Conservation (phyloP, 2,797 vertebrate genomes). For the Neomorphus geoffroyi region DNA sequence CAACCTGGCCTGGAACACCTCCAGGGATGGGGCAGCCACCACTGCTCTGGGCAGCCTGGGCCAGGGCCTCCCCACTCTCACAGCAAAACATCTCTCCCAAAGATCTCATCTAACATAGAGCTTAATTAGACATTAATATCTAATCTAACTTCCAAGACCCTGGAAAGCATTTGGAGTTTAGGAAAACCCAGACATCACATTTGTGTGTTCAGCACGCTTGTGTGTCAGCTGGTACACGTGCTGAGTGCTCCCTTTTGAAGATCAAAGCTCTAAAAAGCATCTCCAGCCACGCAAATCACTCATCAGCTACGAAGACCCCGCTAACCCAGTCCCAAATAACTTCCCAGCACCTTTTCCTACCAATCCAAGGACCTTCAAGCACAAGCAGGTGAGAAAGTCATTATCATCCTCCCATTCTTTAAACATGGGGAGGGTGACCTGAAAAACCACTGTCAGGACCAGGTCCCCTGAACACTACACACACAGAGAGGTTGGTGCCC, state of each 20-base stretch:
- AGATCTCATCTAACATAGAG: too few species aligned
- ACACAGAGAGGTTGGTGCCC: not conserved
- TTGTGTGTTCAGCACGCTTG: too few species aligned
- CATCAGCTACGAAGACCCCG: fast-evolving
- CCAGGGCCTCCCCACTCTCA: too few species aligned
- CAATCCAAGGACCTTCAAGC: not conserved
- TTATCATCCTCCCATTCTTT: not conserved
- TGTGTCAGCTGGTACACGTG: not conserved
- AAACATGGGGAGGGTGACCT: not conserved
- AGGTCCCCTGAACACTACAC: not conserved
- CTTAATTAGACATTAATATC: too few species aligned
- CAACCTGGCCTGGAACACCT: too few species aligned
- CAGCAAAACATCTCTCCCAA: too few species aligned
- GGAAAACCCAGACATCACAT: not conserved
- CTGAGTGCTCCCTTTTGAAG: not conserved
- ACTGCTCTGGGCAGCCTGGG: too few species aligned
- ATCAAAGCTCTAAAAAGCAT: not conserved
- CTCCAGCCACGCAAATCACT: not conserved
- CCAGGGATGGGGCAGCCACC: too few species aligned
- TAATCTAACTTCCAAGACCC: not conserved
- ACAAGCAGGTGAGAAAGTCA: not conserved
- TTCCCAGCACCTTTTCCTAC: not conserved
- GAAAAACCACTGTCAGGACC: not conserved
- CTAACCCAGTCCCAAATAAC: not conserved
- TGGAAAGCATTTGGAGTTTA: not conserved